phyloP scores from a whole-genome alignment of 2,888 invertebrate genomes.

The Clanis bilineata region DNA sequence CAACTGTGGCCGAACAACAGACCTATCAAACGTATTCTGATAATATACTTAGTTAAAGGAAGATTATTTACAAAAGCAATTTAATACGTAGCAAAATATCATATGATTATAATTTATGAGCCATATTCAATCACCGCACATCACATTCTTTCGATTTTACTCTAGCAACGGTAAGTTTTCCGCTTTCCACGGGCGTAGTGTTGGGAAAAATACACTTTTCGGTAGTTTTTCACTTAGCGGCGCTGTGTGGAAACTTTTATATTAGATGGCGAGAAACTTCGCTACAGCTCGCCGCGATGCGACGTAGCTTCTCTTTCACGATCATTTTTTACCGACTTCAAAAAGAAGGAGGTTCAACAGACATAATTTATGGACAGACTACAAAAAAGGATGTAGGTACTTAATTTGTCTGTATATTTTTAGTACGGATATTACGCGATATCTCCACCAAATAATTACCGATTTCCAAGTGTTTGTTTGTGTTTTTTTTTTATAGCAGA shows the following conservation, averaged over 20 bases:
- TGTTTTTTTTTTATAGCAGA: no score
- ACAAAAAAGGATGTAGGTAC: no score
- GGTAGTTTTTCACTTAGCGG: conserved; percentile 55
- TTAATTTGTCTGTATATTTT: no score
- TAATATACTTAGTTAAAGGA: no score
- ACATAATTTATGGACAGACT: no score
- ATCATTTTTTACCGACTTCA: no score
- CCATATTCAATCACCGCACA: conserved; percentile 1
- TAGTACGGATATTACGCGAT: no score
- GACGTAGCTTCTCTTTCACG: neutral
- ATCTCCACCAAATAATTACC: no score
- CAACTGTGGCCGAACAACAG: no score
- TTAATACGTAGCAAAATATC: neutral
- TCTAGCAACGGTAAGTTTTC: conserved; percentile 16
- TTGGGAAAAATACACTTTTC: conserved; percentile 34
- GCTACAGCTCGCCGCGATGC: conserved; percentile 18
- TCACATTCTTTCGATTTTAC: conserved; percentile 8
- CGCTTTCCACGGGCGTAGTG: conserved; percentile 26
- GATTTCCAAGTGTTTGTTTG: no score
- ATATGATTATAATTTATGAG: neutral
- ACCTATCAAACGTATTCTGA: no score
- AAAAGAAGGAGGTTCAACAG: no score
- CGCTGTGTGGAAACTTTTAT: conserved; percentile 47
- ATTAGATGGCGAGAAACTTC: conserved; percentile 52
- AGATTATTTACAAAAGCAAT: neutral